Percentiles rank a stretch among this genome's conserved stretches.
Conservation (phyloP, 2,888 invertebrate genomes). For the Cerastoderma edule region DNA sequence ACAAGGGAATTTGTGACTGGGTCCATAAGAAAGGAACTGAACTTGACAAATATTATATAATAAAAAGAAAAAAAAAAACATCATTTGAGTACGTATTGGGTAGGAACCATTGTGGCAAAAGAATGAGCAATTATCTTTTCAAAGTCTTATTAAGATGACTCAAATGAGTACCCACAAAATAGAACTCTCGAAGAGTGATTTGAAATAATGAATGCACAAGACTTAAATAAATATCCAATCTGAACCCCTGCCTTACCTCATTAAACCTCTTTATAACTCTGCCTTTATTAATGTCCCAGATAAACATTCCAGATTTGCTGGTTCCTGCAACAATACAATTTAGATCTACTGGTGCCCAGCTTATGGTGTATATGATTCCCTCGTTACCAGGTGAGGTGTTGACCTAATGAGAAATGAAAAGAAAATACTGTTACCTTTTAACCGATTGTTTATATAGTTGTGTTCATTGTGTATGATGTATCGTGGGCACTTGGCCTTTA, state of each 20-base stretch:
- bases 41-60: no score
- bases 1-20: no score
- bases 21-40: no score
- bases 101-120: no score
- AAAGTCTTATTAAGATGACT: background rate
- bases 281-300: conserved; percentile 83
- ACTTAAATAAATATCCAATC: background rate
- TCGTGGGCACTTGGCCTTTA: no score
- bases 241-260: conserved; percentile 71
- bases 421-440: no score
- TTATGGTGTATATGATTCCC: conserved; percentile 83
- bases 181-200: background rate
- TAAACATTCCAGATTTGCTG: conserved; percentile 81
- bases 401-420: conserved; percentile 70
- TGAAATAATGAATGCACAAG: background rate
- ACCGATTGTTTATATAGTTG: no score
- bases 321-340: conserved; percentile 84
- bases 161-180: no score
- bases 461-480: no score
- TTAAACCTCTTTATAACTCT: conserved; percentile 79
- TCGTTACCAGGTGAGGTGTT: conserved; percentile 82
- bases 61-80: no score
- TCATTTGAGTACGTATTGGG: no score
- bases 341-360: conserved; percentile 84
- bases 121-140: background rate